Base-by-base conservation (phyloP, 1,140 invertebrate species). In the Drosophila asahinai region DNA sequence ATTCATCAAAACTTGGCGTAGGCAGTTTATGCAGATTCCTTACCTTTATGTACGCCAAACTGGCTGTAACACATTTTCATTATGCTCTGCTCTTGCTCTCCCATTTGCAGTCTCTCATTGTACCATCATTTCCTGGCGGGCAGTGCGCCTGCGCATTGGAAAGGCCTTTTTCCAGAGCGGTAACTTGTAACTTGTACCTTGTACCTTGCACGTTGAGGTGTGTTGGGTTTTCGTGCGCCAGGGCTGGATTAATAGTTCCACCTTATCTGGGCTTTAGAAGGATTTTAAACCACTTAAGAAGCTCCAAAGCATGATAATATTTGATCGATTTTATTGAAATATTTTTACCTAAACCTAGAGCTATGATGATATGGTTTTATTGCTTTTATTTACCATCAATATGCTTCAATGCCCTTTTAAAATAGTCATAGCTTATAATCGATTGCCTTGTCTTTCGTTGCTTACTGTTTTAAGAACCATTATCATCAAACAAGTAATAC, bases 1-100 rank as follows among this genome's bases (percentile, higher is more conserved):
- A 83, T 79, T 83, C 80, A 83, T 83, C 81, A 83, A 74, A 70
- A 70, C 47, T 25, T 72, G 63, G 52, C 77, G 71, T 62, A 62
- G 59, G 77, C 61, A 52, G 62, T 49, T 74, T 67, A 66, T 82
- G 58, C 66, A 51, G 58, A 75, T 80, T 80, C 67, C 36, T 54
- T 62, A 83, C 68, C 75, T 83, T 77, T 54, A 61, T 67, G 63
- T 27, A 52, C 63, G 62, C 52, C 67, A 49, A 63, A 40, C 27
- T 57, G 57, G 65, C 64, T 84, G 66, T 77, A 86, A 77, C 67
- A 86, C 68, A 83, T 80, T 67, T 68, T 60, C 63, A 82, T 65
- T 47, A 47, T 78, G 62, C 51, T 77, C 43, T 45, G 38, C 61
- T 48, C 62, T 49, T 38, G 25, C 47, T 70, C 52, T 70, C 59